Percentiles rank a stretch among this genome's conserved stretches.
phyloP scores from a whole-genome alignment of 2,888 invertebrate species.

The Syritta pipiens region DNA sequence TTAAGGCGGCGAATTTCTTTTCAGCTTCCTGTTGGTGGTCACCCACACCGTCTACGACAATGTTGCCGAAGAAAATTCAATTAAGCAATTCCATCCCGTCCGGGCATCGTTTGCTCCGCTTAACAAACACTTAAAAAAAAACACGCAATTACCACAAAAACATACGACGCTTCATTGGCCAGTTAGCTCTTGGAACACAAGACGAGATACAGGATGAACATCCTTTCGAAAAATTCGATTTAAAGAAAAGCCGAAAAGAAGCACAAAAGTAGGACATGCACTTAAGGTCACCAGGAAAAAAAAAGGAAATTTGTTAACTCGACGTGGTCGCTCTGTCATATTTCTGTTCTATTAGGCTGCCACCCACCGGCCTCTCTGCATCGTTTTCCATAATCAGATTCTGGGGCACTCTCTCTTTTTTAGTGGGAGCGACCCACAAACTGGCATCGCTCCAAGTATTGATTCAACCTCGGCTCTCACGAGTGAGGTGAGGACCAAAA shows the following conservation, averaged over 20 bases:
- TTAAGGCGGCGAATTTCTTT: conserved; percentile 36
- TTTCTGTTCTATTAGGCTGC: conserved; percentile 59
- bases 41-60: background rate
- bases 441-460: conserved; percentile 55
- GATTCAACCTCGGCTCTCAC: conserved; percentile 37
- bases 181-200: too few relatives aligned
- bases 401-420: conserved; percentile 14
- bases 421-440: background rate
- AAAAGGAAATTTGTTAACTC: conserved; percentile 61
- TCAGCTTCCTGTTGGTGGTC: background rate
- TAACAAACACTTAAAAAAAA: conserved; percentile 35
- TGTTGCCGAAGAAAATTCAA: conserved; percentile 40
- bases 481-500: conserved; percentile 35
- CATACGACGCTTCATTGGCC: conserved; percentile 23
- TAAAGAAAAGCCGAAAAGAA: conserved; percentile 4
- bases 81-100: conserved; percentile 16
- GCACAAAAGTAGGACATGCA: conserved; percentile 58
- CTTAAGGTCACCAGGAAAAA: conserved; percentile 40
- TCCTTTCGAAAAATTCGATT: conserved; percentile 39
- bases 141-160: conserved; percentile 56
- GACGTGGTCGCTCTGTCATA: conserved; percentile 56
- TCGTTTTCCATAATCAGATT: conserved; percentile 50
- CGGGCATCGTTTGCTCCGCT: conserved; percentile 15
- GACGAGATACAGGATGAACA: too few relatives aligned
- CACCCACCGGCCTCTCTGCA: conserved; percentile 24